Percentiles rank a stretch among this genome's conserved stretches.
These are phyloP conservation scores for Drosophila putrida DNA, from an alignment of 2,888 invertebrate species.

Conservation along the genomic window DNA sequence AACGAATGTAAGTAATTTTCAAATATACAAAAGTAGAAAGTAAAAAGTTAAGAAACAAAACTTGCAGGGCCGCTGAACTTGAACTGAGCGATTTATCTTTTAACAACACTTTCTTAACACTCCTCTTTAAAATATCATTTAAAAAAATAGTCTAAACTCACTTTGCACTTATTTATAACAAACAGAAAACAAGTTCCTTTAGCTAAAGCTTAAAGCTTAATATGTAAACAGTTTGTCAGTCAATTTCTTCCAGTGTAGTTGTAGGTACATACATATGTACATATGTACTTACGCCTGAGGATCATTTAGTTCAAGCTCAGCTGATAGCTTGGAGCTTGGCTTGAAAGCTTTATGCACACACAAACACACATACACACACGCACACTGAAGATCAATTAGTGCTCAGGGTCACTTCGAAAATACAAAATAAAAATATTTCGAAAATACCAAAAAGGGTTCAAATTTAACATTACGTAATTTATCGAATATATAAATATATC, in stretches of 20 bases:
- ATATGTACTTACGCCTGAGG: slow-evolving; percentile 41
- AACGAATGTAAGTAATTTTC: too few relatives aligned
- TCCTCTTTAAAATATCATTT: too few relatives aligned
- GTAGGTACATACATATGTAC: slow-evolving; percentile 6
- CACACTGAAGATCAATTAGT: slow-evolving; percentile 24
- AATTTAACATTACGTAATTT: slow-evolving; percentile 51
- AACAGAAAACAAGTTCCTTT: background rate
- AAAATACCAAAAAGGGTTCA: slow-evolving; percentile 40
- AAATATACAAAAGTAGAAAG: too few relatives aligned
- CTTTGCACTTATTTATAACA: background rate
- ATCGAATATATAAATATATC: slow-evolving; percentile 4
- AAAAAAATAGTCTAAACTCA: too few relatives aligned
- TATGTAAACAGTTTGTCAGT: background rate
- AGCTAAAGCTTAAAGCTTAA: background rate
- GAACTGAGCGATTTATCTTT: too few relatives aligned
- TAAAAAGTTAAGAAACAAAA: too few relatives aligned
- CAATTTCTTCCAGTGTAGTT: slow-evolving; percentile 8
- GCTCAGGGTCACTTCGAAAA: slow-evolving; percentile 51
- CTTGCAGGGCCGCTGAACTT: too few relatives aligned
- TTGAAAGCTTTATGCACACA: slow-evolving; percentile 33
- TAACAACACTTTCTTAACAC: too few relatives aligned
- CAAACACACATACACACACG: slow-evolving; percentile 15
- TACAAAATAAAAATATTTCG: slow-evolving; percentile 4
- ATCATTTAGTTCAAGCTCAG: slow-evolving; percentile 63
- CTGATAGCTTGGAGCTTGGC: slow-evolving; percentile 51